Evolutionary conservation across 2,797 vertebrate genomes (phyloP).

Genomic region (Lerista edwardsae): DNA sequence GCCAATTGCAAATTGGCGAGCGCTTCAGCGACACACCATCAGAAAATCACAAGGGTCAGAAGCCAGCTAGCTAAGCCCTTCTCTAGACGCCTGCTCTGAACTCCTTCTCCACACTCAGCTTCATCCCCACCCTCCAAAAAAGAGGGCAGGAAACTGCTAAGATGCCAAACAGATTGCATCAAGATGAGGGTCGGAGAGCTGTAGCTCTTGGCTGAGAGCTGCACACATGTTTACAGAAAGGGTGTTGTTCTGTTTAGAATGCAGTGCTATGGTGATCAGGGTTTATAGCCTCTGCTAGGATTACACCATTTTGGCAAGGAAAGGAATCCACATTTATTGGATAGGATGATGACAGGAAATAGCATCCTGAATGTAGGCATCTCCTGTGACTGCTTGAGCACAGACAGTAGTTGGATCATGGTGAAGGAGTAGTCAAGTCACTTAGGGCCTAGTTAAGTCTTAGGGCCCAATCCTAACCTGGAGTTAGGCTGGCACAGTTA

Average conservation of each 20-base stretch:
- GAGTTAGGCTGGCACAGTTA: too few relatives aligned
- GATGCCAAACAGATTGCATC: too few relatives aligned
- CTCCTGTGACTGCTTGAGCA: not conserved
- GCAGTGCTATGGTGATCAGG: not conserved
- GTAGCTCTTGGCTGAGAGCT: not conserved
- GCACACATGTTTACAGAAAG: not conserved
- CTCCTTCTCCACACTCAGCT: not conserved
- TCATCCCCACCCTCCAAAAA: not conserved
- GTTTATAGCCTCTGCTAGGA: not conserved
- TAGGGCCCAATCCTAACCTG: not conserved
- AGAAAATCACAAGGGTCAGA: conserved; percentile 7
- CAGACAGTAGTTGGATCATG: too few relatives aligned
- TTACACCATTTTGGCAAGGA: not conserved
- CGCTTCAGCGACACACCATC: not conserved
- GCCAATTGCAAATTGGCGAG: not conserved
- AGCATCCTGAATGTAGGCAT: not conserved
- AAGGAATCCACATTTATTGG: not conserved
- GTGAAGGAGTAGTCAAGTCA: not conserved
- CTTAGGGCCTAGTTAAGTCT: not conserved
- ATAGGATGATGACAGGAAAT: not conserved
- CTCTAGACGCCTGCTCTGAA: not conserved
- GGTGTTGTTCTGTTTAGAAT: not conserved
- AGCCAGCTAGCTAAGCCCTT: not conserved
- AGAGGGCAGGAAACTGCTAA: not conserved
- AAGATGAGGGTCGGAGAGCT: not conserved